Conservation (phyloP, 2,113 vertebrate species). For the Pontoporia blainvillei region DNA sequence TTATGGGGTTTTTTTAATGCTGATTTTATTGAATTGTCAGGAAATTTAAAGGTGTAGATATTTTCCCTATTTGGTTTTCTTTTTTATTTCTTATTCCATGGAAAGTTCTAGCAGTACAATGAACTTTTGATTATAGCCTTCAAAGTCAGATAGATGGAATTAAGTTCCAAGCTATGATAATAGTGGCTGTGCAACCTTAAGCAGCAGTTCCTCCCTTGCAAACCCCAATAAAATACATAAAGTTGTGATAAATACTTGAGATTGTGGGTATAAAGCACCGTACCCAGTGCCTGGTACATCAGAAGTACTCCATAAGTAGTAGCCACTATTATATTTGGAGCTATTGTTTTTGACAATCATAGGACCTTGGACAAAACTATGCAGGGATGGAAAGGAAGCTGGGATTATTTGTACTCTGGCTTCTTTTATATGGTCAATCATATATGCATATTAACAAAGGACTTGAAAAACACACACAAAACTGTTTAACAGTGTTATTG, state of each 20-base stretch:
- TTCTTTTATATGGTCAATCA: neutral
- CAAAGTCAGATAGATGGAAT: neutral
- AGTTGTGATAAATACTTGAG: neutral
- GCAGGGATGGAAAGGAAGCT: neutral
- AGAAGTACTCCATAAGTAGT: neutral
- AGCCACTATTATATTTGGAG: neutral
- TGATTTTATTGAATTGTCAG: neutral
- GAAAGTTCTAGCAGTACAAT: neutral
- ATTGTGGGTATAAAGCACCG: neutral
- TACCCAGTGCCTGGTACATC: neutral
- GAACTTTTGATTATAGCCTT: neutral
- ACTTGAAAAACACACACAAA: neutral
- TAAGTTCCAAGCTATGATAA: neutral
- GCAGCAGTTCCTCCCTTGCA: neutral
- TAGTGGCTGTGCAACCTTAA: neutral
- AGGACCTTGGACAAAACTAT: neutral
- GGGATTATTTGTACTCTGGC: neutral
- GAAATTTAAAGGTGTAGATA: neutral
- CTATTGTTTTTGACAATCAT: neutral
- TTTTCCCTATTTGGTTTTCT: neutral
- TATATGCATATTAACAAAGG: neutral
- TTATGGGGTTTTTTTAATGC: neutral
- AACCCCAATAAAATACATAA: neutral
- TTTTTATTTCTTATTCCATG: neutral
- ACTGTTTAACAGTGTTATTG: neutral